Conservation (phyloP, 2,797 vertebrate genomes). For the Dallia pectoralis region DNA sequence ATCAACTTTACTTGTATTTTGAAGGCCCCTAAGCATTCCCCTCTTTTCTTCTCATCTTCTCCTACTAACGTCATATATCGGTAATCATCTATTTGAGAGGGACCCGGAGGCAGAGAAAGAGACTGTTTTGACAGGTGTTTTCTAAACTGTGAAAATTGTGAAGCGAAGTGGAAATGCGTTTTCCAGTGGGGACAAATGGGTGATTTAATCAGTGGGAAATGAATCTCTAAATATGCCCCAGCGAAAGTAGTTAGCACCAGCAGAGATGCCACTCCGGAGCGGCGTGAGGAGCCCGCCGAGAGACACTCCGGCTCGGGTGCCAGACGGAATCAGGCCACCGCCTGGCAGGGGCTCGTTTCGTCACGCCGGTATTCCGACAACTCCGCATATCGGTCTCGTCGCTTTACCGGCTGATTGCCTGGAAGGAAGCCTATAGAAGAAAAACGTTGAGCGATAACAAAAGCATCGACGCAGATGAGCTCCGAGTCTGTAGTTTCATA, state of each 20-base stretch:
- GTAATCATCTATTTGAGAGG: slow-evolving; percentile 44
- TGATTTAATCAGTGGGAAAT: slow-evolving; percentile 60
- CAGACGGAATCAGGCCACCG: slow-evolving; percentile 56
- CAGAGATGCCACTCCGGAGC: slow-evolving; percentile 30
- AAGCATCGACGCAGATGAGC: neutral
- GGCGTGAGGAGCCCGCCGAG: slow-evolving; percentile 36
- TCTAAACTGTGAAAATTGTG: slow-evolving; percentile 58
- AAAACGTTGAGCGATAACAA: neutral
- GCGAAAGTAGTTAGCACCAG: slow-evolving; percentile 48
- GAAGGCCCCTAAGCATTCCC: slow-evolving; percentile 33
- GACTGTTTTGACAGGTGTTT: slow-evolving; percentile 59
- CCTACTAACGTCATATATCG: slow-evolving; percentile 34
- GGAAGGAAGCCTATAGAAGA: neutral
- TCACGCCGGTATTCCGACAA: slow-evolving; percentile 58
- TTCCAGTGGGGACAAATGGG: slow-evolving; percentile 45
- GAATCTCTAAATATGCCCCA: slow-evolving; percentile 35
- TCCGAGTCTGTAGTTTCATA: neutral
- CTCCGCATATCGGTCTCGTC: slow-evolving; percentile 19
- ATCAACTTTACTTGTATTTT: slow-evolving; percentile 26
- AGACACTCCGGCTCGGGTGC: slow-evolving; percentile 40
- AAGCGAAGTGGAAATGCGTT: slow-evolving; percentile 57
- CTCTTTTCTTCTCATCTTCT: slow-evolving; percentile 27
- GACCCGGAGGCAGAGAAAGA: slow-evolving; percentile 28
- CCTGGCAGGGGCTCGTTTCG: slow-evolving; percentile 56
- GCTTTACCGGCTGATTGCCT: neutral